Evolutionary conservation across 1,140 invertebrate species (phyloP), one percentile per base, ranked within the genome.

Genomic region (Bathynomus jamesi): DNA sequence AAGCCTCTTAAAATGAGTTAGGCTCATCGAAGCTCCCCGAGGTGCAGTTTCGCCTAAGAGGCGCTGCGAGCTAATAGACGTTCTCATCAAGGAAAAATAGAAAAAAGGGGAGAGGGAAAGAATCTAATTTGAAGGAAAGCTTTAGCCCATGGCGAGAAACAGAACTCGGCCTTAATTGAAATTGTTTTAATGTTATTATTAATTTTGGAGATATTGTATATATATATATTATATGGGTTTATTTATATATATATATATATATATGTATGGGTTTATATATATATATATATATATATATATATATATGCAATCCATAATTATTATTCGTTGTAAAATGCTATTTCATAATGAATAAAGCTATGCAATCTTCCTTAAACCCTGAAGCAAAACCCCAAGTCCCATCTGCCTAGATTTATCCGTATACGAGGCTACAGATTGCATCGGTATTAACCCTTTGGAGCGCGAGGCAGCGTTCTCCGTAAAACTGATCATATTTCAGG

Each of bases 231-330:
- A 46, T 25, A 11, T 46, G 27, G 32, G 28, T 46, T 5, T 67
- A 46, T n/a, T 17, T 53, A 53, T 2, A 53, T 53, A 53, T 53
- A 53, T 53, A 53, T 53, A 53, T 53, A 53, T 53, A 53, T 53
- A 53, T 53, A 53, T 53, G 21, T 53, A 28, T 65, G 31, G 13
- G 31, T 28, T 29, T 29, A 21, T 31, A 30, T 65, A 27, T 28
- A 2, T 29, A 30, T 40, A 60, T 60, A 69, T 69, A 17, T 32
- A 69, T 24, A 3, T n/a, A n/a, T 8, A 28, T 2, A 61, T 31
- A 17, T 40, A 30, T 53, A 28, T 69, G 53, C 29, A 69, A 60
- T 28, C 61, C 31, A 53, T 53, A 53, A 53, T 53, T 53, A 53
- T 53, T 17, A 53, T 53, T 3, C 2, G 2, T 5, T 17, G 40